phyloP scores from a whole-genome alignment of 2,113 vertebrate genomes.

The Pao palembangensis region DNA sequence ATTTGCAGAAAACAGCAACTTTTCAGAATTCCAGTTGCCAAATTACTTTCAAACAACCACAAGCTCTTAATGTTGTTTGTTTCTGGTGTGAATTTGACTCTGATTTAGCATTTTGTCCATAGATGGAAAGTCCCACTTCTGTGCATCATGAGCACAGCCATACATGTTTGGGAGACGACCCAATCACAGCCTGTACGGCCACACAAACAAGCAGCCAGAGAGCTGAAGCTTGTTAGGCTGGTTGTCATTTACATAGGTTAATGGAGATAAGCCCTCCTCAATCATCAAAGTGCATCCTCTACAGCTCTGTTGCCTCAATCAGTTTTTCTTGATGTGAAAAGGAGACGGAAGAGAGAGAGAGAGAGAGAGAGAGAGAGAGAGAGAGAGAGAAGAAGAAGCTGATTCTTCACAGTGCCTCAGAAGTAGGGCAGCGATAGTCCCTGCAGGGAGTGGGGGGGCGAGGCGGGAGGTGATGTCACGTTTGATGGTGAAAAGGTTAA shows the following conservation, averaged over 20 bases:
- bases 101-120: too few relatives aligned
- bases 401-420: conserved; percentile 66
- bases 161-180: too few relatives aligned
- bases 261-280: neutral
- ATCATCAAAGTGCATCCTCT: neutral
- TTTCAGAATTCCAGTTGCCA: too few relatives aligned
- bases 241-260: conserved; percentile 28
- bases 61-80: too few relatives aligned
- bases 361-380: conserved; percentile 19
- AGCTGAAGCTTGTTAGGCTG: conserved; percentile 7
- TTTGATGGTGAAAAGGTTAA: conserved; percentile 21
- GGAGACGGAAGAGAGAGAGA: conserved; percentile 17
- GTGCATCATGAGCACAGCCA: too few relatives aligned
- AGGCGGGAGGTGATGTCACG: conserved; percentile 36
- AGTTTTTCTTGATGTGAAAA: conserved; percentile 45
- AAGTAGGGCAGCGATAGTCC: conserved; percentile 74
- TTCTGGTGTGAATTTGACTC: too few relatives aligned
- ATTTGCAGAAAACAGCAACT: too few relatives aligned
- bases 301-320: conserved; percentile 52
- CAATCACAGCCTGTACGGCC: too few relatives aligned
- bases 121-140: too few relatives aligned
- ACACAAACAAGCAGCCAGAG: neutral
- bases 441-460: conserved; percentile 44
- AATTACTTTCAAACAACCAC: too few relatives aligned
- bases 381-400: conserved; percentile 40